A percentile compares a stretch with the other conserved stretches of the same genome.
These are phyloP conservation scores for Salmo trutta DNA, from an alignment of 2,797 vertebrate species.

Conservation along the genomic window DNA sequence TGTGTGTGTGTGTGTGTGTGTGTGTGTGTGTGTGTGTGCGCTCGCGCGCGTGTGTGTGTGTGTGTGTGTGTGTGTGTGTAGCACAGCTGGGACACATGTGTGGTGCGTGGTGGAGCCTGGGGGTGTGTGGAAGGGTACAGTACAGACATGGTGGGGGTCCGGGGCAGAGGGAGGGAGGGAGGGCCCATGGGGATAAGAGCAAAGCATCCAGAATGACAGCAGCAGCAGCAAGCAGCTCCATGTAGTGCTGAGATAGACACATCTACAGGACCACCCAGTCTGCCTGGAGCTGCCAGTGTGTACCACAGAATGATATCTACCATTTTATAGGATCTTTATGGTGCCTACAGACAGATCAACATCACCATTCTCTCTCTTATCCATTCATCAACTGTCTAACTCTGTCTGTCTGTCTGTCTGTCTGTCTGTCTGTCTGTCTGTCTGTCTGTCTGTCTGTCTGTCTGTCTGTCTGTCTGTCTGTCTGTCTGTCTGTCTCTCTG, in stretches of 20 bases:
- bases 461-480: neutral
- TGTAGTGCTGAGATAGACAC: neutral
- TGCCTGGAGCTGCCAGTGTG: neutral
- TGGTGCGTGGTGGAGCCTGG: constrained; percentile 6
- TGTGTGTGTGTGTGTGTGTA: constrained; percentile 2
- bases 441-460: neutral
- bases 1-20: neutral
- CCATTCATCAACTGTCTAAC: neutral
- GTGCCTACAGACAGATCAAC: neutral
- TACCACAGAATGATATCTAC: neutral
- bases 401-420: neutral
- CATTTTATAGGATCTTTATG: too few relatives aligned
- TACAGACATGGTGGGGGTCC: neutral
- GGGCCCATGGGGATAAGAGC: neutral
- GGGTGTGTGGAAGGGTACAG: constrained; percentile 2
- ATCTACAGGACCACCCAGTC: neutral
- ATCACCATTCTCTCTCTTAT: neutral
- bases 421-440: neutral
- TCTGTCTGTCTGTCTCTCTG: neutral
- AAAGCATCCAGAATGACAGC: neutral
- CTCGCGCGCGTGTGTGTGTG: neutral
- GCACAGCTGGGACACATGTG: constrained; percentile 30
- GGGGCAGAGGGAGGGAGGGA: neutral
- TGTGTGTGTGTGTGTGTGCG: neutral
- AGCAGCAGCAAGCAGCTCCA: neutral